Evolutionary conservation across 1,140 invertebrate genomes (phyloP).

Genomic region (Mizuhopecten yessoensis): DNA sequence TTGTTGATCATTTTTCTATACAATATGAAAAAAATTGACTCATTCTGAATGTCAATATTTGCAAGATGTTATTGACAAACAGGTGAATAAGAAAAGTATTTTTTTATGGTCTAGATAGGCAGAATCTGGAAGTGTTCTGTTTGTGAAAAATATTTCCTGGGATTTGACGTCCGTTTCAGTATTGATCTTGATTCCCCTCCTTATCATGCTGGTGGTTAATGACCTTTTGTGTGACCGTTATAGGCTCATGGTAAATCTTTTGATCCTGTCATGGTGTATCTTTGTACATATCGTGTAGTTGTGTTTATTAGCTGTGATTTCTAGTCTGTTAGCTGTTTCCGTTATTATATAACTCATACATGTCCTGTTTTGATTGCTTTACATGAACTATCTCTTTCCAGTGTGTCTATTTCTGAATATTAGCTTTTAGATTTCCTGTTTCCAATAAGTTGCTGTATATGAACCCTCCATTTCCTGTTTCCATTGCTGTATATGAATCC

Average conservation of each 20-base stretch:
- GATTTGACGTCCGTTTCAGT: no score
- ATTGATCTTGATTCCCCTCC: no score
- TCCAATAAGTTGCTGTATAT: slow-evolving; percentile 5
- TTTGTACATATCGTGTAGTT: background rate
- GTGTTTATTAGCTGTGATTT: no score
- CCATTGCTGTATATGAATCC: background rate
- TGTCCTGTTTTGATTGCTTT: background rate
- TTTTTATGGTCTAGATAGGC: background rate
- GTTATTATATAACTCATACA: no score
- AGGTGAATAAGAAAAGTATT: background rate
- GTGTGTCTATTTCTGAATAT: slow-evolving; percentile 1
- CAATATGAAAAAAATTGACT: no score
- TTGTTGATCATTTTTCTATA: no score
- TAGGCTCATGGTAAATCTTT: no score
- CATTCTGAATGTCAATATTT: background rate
- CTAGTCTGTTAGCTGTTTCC: no score
- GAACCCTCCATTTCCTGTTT: slow-evolving; percentile 4
- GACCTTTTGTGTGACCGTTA: no score
- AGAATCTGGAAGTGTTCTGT: no score
- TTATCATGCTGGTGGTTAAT: no score
- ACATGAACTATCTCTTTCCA: background rate
- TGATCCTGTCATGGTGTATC: background rate
- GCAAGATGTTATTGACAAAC: background rate
- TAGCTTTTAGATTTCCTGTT: background rate
- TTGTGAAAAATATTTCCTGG: no score